Conservation (phyloP, 2,797 vertebrate species). For the Sandelia bainsii region DNA sequence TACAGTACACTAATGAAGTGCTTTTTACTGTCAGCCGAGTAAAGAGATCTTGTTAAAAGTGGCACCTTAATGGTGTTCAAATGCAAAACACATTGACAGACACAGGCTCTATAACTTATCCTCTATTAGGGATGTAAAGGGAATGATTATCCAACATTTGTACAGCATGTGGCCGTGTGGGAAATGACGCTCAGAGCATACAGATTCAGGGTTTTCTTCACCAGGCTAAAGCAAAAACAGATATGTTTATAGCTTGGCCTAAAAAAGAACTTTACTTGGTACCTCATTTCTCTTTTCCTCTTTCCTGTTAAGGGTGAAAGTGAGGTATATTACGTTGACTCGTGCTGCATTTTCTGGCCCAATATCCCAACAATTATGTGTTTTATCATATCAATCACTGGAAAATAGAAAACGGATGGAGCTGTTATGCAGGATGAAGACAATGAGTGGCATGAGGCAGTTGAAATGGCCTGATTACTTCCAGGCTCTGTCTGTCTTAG, state of each 20-base stretch:
- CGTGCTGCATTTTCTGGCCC: conserved; percentile 44
- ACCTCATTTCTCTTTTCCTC: conserved; percentile 40
- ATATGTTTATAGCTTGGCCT: conserved; percentile 50
- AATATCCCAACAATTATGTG: conserved; percentile 54
- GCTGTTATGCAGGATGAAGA: conserved; percentile 65
- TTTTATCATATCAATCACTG: conserved; percentile 73
- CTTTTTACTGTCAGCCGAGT: conserved; percentile 58
- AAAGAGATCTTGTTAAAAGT: conserved; percentile 60
- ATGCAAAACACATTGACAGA: conserved; percentile 73
- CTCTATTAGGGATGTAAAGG: conserved; percentile 48
- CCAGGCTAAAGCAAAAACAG: conserved; percentile 65
- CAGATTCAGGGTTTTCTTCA: conserved; percentile 42
- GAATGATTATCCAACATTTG: conserved; percentile 60
- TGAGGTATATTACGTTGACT: conserved; percentile 50
- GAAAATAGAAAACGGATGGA: conserved; percentile 81
- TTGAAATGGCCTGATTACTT: conserved; percentile 73
- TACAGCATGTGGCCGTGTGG: conserved; percentile 56
- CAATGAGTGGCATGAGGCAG: conserved; percentile 70
- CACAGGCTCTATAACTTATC: conserved; percentile 36
- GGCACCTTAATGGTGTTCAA: conserved; percentile 72
- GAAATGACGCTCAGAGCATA: conserved; percentile 34
- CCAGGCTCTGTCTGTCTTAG: conserved; percentile 67
- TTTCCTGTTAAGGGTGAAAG: conserved; percentile 49
- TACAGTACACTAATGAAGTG: conserved; percentile 68
- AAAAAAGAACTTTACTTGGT: conserved; percentile 50